phyloP scores from a whole-genome alignment of 2,797 vertebrate species.

The Echeneis naucrates region DNA sequence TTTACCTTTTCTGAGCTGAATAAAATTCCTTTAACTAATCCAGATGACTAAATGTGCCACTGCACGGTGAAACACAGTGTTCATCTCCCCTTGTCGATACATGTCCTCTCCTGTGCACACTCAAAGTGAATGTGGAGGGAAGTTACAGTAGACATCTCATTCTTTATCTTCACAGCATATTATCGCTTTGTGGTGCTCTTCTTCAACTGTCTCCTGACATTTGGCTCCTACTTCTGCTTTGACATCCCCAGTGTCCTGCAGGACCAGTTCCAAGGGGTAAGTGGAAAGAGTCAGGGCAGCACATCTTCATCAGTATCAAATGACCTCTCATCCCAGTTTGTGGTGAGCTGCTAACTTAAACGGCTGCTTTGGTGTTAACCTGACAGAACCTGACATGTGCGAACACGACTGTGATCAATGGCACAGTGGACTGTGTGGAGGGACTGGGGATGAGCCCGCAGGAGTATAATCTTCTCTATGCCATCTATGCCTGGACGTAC shows the following conservation, averaged over 20 bases:
- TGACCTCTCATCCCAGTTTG: neutral
- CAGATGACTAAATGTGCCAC: neutral
- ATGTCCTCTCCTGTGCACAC: neutral
- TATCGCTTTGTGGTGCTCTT: conserved; percentile 88
- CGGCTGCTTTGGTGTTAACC: neutral
- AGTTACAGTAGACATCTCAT: neutral
- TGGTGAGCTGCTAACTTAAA: neutral
- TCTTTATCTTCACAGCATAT: conserved; percentile 66
- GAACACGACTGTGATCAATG: conserved; percentile 80
- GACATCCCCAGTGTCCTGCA: conserved; percentile 89
- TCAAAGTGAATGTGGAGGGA: no score
- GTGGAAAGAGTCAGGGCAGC: conserved; percentile 10
- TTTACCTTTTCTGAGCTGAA: no score
- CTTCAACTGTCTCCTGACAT: conserved; percentile 89
- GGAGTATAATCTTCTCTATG: conserved; percentile 89
- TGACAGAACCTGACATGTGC: conserved; percentile 86
- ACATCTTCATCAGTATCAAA: fast-evolving
- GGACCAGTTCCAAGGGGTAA: conserved; percentile 89
- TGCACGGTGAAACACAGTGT: no score
- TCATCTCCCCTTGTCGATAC: neutral
- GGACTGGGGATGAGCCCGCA: conserved; percentile 89
- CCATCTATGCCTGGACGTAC: conserved; percentile 87
- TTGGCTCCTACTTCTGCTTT: conserved; percentile 90
- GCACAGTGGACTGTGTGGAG: conserved; percentile 79
- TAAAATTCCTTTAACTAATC: no score